Evolutionary conservation across 2,888 invertebrate genomes (phyloP), one percentile per base, ranked within the genome.

Genomic region (Plebejus argus): DNA sequence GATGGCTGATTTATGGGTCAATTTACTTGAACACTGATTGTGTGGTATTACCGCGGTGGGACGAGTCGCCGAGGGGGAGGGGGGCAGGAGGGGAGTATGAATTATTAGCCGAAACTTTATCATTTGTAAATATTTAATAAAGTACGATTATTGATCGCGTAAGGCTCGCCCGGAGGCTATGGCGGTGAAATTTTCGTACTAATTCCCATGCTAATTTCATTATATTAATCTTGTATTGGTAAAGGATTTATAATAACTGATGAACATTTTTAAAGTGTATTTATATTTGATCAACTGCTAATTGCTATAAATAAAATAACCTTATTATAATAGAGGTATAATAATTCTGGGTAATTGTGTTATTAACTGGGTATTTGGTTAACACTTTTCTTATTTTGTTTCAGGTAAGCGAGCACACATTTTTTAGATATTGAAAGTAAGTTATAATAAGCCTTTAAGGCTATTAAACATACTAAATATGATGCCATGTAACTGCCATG

Each of bases 1-100:
- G 81, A 81, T 82, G 82, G 78, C 82, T 87, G 89, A 89, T 89
- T 89, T 90, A 90, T 90, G 85, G 87, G 84, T 89, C 87, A 88
- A 89, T 90, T 89, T 87, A 83, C 84, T 83, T 84, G 83, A 84
- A 87, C 87, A 87, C 87, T 88, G 89, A 88, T 88, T 88, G 87
- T 88, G 87, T 85, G 84, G 83, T 81, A 88, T 87, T 86, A 87
- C 81, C 81, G 45, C 45, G 45, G 45, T 45, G 45, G 45, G 45
- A 45, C 45, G 45, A 45, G 45, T 45, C 10, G 71, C 45, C 53
- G 53, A 53, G 18, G 12, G 56, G 71, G 35, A 18, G 58, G n/a
- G 39, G 1, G 74, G 12, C n/a, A 20, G 72, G n/a, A 12, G 39
- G 45, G 45, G 20, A 12, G 49, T 6, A 74, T 74, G 74, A 74